phyloP scores from a whole-genome alignment of 2,113 vertebrate species.

The Syngnathus scovelli region DNA sequence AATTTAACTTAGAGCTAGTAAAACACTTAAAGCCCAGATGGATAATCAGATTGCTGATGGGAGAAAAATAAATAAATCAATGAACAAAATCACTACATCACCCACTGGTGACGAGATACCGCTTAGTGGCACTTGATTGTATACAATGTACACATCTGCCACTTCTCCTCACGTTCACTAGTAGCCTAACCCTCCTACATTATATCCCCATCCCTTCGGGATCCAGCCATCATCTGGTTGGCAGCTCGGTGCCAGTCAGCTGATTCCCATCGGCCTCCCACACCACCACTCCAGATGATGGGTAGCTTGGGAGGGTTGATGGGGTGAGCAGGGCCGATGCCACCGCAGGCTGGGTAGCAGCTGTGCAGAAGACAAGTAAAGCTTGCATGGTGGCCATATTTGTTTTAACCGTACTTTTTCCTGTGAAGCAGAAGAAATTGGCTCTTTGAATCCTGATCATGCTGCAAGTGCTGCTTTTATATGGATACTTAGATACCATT shows the following conservation, averaged over 20 bases:
- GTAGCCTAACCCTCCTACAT: conserved; percentile 43
- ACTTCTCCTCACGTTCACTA: conserved; percentile 67
- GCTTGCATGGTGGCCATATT: conserved; percentile 66
- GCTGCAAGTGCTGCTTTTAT: not conserved
- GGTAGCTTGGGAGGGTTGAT: conserved; percentile 45
- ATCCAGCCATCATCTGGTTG: conserved; percentile 67
- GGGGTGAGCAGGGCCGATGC: conserved; percentile 47
- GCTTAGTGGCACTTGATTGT: not conserved
- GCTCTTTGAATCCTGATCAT: not conserved
- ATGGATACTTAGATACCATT: not conserved
- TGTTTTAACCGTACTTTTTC: not conserved
- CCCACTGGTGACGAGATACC: not conserved
- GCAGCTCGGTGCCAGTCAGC: conserved; percentile 67
- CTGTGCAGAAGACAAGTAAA: conserved; percentile 67
- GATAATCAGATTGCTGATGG: conserved; percentile 45
- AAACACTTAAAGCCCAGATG: conserved; percentile 60
- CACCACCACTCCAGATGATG: conserved; percentile 23
- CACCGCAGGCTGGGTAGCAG: conserved; percentile 67
- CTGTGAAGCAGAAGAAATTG: not conserved
- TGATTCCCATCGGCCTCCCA: conserved; percentile 52
- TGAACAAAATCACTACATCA: conserved; percentile 10
- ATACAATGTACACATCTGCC: conserved; percentile 34
- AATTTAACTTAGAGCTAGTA: conserved; percentile 40
- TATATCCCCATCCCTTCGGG: conserved; percentile 60
- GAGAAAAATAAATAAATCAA: conserved; percentile 4